These are phyloP conservation scores for Ceyx margarethae DNA, from an alignment of 2,113 vertebrate species.

Conservation along the genomic window DNA sequence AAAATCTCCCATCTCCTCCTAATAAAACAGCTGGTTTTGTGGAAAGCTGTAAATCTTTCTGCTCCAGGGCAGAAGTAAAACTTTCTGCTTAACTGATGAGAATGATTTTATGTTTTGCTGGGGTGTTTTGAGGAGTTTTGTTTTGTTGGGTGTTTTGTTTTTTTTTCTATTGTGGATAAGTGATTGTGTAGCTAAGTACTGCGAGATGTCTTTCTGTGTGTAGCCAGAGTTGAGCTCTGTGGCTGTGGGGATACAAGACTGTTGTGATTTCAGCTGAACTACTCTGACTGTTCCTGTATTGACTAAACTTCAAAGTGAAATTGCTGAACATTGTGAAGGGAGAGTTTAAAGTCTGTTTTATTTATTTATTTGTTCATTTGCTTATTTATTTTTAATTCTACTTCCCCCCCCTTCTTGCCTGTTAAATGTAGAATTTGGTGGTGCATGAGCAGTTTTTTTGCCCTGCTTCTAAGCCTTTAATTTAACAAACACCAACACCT, in stretches of 20 bases:
- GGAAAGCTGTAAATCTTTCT: not conserved
- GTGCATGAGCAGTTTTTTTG: not conserved
- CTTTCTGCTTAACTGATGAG: not conserved
- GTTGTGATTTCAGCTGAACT: not conserved
- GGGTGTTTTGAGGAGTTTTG: too few relatives aligned
- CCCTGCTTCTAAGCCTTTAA: not conserved
- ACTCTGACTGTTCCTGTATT: not conserved
- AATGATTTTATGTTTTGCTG: too few relatives aligned
- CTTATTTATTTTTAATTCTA: not conserved
- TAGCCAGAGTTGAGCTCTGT: not conserved
- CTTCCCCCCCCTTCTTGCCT: fast-evolving
- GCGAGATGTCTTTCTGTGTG: not conserved
- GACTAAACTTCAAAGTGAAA: not conserved
- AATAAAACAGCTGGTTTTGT: not conserved
- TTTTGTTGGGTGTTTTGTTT: not conserved
- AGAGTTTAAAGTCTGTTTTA: not conserved
- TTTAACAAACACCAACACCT: not conserved
- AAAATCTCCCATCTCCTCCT: not conserved
- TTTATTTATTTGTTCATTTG: too few relatives aligned
- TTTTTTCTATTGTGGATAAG: not conserved
- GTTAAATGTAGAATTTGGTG: not conserved
- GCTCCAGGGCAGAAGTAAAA: not conserved
- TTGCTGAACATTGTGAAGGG: not conserved
- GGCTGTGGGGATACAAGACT: not conserved
- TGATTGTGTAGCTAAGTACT: not conserved